These are phyloP conservation scores for Dendropsophus ebraccatus DNA, from an alignment of 2,113 vertebrate genomes.

Conservation along the genomic window DNA sequence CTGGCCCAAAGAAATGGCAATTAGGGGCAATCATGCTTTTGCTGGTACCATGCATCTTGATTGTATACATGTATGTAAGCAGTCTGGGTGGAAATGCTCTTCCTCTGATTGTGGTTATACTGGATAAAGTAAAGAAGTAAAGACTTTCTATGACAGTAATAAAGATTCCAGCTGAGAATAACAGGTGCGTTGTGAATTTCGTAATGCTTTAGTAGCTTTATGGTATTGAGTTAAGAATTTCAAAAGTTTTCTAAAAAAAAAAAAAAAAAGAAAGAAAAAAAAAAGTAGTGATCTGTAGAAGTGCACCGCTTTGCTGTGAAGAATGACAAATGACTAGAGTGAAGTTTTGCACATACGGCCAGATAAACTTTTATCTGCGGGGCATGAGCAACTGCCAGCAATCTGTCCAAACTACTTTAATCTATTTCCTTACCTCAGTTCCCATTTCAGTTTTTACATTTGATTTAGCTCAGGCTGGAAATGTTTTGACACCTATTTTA, in stretches of 20 bases:
- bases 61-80: background rate
- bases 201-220: background rate
- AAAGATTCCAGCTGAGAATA: background rate
- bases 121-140: background rate
- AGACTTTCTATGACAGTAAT: background rate
- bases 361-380: conserved; percentile 84
- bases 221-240: conserved; percentile 6
- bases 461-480: conserved; percentile 76
- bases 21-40: background rate
- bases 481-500: conserved; percentile 78
- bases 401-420: conserved; percentile 83
- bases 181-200: background rate
- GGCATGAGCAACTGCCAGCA: conserved; percentile 82
- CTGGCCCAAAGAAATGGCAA: too few relatives aligned
- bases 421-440: conserved; percentile 79
- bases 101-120: background rate
- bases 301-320: conserved; percentile 74
- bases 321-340: conserved; percentile 82
- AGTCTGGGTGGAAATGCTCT: background rate
- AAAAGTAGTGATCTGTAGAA: conserved; percentile 72
- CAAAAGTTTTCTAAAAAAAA: conserved; percentile 69
- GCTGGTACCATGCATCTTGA: background rate
- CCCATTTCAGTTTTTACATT: conserved; percentile 74
- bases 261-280: too few relatives aligned
- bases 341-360: conserved; percentile 78